Conservation (phyloP, 2,113 vertebrate species). For the Phaethon lepturus region DNA sequence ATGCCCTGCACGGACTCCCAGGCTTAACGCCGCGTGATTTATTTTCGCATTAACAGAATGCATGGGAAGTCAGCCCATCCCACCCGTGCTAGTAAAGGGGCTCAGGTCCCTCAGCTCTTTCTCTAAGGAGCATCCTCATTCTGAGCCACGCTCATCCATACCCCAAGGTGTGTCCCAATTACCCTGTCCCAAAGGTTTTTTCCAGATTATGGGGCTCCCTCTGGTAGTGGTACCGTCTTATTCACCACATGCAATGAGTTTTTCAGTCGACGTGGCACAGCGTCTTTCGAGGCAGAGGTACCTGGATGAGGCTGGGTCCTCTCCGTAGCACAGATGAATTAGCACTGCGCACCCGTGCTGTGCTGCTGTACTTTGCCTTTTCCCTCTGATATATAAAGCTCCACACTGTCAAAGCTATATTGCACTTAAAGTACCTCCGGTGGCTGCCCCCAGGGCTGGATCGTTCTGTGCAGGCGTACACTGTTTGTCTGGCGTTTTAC, state of each 20-base stretch:
- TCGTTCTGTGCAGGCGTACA: not conserved
- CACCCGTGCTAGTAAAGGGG: not conserved
- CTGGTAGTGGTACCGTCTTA: not conserved
- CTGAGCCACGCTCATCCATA: not conserved
- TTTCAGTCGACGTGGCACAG: not conserved
- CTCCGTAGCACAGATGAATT: not conserved
- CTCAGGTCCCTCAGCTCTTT: not conserved
- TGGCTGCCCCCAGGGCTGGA: not conserved
- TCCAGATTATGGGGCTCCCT: not conserved
- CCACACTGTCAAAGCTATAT: not conserved
- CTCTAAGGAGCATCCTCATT: not conserved
- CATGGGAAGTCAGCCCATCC: not conserved
- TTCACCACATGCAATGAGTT: not conserved
- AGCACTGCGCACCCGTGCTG: not conserved
- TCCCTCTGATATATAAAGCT: not conserved
- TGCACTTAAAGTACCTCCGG: not conserved
- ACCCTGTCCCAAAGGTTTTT: not conserved
- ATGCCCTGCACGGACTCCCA: not conserved
- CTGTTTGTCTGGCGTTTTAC: not conserved
- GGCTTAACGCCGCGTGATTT: rapidly evolving
- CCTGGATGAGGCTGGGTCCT: not conserved
- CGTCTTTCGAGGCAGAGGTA: not conserved
- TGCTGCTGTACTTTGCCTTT: not conserved
- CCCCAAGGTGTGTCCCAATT: not conserved
- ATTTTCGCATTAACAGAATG: not conserved